phyloP scores from a whole-genome alignment of 1,140 invertebrate genomes.

The Halotydeus destructor region DNA sequence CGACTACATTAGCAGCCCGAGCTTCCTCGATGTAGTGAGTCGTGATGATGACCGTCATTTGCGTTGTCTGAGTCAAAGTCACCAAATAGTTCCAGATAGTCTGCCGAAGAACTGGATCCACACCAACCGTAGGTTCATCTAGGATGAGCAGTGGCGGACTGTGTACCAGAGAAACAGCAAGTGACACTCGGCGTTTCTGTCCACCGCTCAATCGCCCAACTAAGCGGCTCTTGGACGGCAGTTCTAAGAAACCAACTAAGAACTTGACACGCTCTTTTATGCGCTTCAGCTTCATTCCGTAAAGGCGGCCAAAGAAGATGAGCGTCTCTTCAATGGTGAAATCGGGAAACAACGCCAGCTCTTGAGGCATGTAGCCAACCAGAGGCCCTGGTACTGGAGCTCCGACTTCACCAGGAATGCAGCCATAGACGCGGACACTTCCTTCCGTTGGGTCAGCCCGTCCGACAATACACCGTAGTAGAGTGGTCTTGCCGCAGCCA shows the following conservation, averaged over 20 bases:
- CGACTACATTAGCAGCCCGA: conserved; percentile 23
- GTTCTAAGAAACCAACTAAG: conserved; percentile 63
- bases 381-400: conserved; percentile 60
- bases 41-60: conserved; percentile 25
- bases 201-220: conserved; percentile 45
- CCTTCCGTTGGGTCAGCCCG: conserved; percentile 1
- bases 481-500: conserved; percentile 32
- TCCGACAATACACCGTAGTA: conserved; percentile 22
- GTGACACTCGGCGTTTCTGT: conserved; percentile 71
- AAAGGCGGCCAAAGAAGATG: conserved; percentile 87
- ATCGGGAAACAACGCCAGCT: conserved; percentile 77
- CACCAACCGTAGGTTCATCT: conserved; percentile 81
- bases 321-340: conserved; percentile 85
- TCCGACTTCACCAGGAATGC: neutral
- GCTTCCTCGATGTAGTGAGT: conserved; percentile 30
- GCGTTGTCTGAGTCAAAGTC: conserved; percentile 48
- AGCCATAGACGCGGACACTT: conserved; percentile 2
- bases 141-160: conserved; percentile 80
- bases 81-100: conserved; percentile 75
- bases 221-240: conserved; percentile 32
- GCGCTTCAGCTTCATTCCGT: conserved; percentile 42
- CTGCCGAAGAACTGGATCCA: conserved; percentile 66
- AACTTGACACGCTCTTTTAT: conserved; percentile 52
- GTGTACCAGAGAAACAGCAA: conserved; percentile 75
- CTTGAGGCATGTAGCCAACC: conserved; percentile 60